phyloP scores from a whole-genome alignment of 2,888 invertebrate genomes.

The Acleris cristana region DNA sequence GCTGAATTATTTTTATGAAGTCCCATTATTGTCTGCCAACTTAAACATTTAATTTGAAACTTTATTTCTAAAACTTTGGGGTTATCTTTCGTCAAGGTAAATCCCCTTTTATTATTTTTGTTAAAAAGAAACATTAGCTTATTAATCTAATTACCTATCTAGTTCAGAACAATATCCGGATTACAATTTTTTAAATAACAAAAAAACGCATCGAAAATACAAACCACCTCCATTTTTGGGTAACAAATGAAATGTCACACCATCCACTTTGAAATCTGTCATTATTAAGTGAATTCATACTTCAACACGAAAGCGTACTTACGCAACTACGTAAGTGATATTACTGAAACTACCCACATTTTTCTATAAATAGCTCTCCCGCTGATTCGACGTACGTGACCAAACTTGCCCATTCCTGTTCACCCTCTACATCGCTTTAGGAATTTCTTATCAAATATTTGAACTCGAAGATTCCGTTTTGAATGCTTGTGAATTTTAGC shows the following conservation, averaged over 20 bases:
- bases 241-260: too few species aligned
- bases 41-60: neutral
- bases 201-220: too few species aligned
- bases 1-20: slow-evolving; percentile 35
- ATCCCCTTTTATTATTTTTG: too few species aligned
- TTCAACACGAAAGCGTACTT: neutral
- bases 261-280: neutral
- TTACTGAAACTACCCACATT: slow-evolving; percentile 18
- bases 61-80: too few species aligned
- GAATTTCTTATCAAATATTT: slow-evolving; percentile 32
- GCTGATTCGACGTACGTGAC: slow-evolving; percentile 31
- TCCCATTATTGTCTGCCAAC: slow-evolving; percentile 12
- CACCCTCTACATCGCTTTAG: slow-evolving; percentile 13
- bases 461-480: slow-evolving; percentile 20
- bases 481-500: slow-evolving; percentile 6
- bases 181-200: too few species aligned
- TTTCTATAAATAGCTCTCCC: slow-evolving; percentile 29
- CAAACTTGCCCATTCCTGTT: slow-evolving; percentile 23
- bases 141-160: too few species aligned
- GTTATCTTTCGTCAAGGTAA: too few species aligned
- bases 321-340: slow-evolving; percentile 21
- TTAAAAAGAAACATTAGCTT: too few species aligned
- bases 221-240: too few species aligned
- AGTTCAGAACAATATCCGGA: too few species aligned
- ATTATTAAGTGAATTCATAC: neutral